Conservation (phyloP, 2,797 vertebrate species). For the Coreius guichenoti region DNA sequence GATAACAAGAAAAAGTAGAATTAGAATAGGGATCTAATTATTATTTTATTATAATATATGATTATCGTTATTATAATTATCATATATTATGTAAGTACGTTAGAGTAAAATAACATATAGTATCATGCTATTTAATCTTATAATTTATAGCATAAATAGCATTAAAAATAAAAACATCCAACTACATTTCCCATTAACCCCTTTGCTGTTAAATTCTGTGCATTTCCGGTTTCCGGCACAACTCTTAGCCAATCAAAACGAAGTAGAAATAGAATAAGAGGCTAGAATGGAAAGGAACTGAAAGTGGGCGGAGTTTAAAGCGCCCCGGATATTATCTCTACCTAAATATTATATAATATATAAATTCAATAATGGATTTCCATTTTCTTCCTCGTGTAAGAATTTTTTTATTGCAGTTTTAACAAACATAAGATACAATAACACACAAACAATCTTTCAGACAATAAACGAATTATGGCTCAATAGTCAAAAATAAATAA, state of each 20-base stretch:
- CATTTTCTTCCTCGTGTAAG: too few relatives aligned
- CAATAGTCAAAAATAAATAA: too few relatives aligned
- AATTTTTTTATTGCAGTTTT: too few relatives aligned
- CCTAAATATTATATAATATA: background rate
- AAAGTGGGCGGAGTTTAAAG: background rate
- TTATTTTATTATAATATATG: background rate
- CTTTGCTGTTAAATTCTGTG: background rate
- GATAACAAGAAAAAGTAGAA: background rate
- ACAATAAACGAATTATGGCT: too few relatives aligned
- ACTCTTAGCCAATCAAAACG: slow-evolving; percentile 19
- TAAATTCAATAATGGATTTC: too few relatives aligned
- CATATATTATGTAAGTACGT: background rate
- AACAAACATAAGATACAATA: too few relatives aligned
- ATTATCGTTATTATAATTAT: too few relatives aligned
- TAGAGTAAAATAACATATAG: background rate
- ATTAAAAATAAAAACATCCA: background rate
- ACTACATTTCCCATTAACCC: background rate
- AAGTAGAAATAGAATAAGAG: background rate
- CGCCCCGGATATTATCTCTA: background rate
- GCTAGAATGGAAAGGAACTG: background rate
- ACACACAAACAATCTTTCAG: too few relatives aligned
- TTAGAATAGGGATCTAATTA: background rate
- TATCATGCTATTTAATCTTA: background rate
- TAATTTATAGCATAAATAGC: background rate
- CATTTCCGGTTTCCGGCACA: background rate